phyloP scores from a whole-genome alignment of 2,113 vertebrate species.

The Rutilus rutilus region DNA sequence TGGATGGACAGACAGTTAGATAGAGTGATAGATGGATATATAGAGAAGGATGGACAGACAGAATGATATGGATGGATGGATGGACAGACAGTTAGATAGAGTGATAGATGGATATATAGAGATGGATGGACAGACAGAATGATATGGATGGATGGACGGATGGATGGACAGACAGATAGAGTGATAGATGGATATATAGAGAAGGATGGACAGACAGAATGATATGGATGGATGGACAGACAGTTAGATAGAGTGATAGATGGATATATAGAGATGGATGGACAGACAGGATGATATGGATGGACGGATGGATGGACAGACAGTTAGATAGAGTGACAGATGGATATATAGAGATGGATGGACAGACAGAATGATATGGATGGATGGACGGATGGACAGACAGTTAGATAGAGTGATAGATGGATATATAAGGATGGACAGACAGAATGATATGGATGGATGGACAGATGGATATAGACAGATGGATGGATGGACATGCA shows the following conservation, averaged over 20 bases:
- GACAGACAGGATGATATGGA: no score
- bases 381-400: no score
- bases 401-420: not conserved
- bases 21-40: not conserved
- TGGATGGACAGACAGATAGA: not conserved
- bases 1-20: not conserved
- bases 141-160: not conserved
- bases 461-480: not conserved
- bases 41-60: no score
- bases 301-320: not conserved
- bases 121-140: not conserved
- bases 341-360: no score
- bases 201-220: no score
- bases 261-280: no score
- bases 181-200: no score
- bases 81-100: not conserved
- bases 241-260: no score
- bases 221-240: not conserved
- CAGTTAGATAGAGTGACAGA: not conserved
- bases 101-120: not conserved
- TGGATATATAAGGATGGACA: not conserved
- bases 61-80: rapidly evolving
- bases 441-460: not conserved
- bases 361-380: no score
- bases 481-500: not conserved